Evolutionary conservation across 2,888 invertebrate species (phyloP).

Genomic region (Chrysotoxum bicinctum): DNA sequence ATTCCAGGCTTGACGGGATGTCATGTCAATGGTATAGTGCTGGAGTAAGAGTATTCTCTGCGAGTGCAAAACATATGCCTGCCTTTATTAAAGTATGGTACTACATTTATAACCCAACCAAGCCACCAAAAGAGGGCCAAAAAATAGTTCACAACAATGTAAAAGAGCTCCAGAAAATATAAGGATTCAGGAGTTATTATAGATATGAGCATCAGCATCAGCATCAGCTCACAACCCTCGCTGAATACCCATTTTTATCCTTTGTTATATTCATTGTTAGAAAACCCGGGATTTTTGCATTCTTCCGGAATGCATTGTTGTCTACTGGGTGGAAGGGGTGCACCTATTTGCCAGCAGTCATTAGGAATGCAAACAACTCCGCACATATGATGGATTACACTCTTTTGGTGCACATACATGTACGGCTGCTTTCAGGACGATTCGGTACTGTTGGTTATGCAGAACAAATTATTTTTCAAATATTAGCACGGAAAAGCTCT

Average conservation of each 20-base stretch:
- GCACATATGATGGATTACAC: slow-evolving; percentile 33
- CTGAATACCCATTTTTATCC: slow-evolving; percentile 6
- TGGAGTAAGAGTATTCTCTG: background rate
- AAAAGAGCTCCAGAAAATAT: slow-evolving; percentile 10
- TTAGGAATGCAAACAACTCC: slow-evolving; percentile 39
- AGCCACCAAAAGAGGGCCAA: slow-evolving; percentile 12
- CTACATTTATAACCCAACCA: background rate
- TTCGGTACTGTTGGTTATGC: slow-evolving; percentile 13
- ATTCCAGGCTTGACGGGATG: slow-evolving; percentile 27
- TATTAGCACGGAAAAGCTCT: slow-evolving; percentile 28
- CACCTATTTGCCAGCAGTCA: slow-evolving; percentile 27
- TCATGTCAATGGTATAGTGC: slow-evolving; percentile 1
- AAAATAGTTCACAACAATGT: slow-evolving; percentile 2
- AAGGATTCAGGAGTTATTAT: slow-evolving; percentile 11
- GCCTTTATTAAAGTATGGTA: background rate
- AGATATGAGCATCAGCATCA: slow-evolving; percentile 7
- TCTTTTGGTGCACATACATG: background rate
- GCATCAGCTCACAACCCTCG: background rate
- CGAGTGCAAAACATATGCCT: slow-evolving; percentile 13
- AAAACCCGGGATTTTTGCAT: slow-evolving; percentile 30
- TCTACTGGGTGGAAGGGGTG: slow-evolving; percentile 1
- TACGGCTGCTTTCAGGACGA: slow-evolving; percentile 2
- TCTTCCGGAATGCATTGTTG: slow-evolving; percentile 34
- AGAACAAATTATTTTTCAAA: slow-evolving; percentile 36
- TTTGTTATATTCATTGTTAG: slow-evolving; percentile 28